phyloP scores from a whole-genome alignment of 1,140 invertebrate genomes.

The Meloidogyne floridensis region DNA sequence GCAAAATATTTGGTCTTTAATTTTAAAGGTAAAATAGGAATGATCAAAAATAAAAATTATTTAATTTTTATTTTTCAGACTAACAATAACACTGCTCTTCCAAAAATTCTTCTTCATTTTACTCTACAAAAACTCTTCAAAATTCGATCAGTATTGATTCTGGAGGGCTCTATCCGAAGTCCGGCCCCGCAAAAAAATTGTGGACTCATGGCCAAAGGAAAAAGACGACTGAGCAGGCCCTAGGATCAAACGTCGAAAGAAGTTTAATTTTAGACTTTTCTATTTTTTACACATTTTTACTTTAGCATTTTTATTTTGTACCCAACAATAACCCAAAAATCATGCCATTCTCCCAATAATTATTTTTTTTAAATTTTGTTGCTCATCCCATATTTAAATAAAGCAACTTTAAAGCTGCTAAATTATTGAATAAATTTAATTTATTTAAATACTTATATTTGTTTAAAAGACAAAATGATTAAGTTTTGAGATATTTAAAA shows the following conservation, averaged over 20 bases:
- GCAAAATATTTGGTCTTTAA: neutral
- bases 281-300: neutral
- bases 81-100: neutral
- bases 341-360: neutral
- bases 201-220: slow-evolving; percentile 33
- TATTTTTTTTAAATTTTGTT: neutral
- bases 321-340: neutral
- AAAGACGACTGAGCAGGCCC: slow-evolving; percentile 23
- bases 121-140: neutral
- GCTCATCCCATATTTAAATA: neutral
- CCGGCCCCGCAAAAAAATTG: slow-evolving; percentile 23
- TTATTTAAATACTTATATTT: too few species aligned
- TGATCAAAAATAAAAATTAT: too few species aligned
- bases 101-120: neutral
- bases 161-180: slow-evolving; percentile 20
- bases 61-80: neutral
- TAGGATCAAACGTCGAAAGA: slow-evolving; percentile 33
- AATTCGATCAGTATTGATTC: slow-evolving; percentile 11
- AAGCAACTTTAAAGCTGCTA: neutral
- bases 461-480: too few species aligned
- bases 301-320: neutral
- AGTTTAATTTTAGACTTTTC: neutral
- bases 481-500: too few species aligned
- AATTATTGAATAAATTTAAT: neutral
- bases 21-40: neutral